Conservation (phyloP, 1,140 invertebrate genomes). For the Aphelenchoides fujianensis region DNA sequence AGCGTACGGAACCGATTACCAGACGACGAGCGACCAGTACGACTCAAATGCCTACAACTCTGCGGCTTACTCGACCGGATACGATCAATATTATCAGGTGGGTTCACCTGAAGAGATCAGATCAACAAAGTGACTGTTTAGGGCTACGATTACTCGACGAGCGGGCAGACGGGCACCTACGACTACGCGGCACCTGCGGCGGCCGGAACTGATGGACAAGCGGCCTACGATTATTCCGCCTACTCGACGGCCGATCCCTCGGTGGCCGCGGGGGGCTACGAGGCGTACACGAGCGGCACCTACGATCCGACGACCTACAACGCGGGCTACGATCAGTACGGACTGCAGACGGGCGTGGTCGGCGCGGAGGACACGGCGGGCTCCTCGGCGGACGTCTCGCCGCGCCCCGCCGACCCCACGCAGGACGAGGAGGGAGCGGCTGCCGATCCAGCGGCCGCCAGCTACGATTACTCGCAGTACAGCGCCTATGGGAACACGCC, state of each 20-base stretch:
- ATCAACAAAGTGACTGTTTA: slow-evolving; percentile 1
- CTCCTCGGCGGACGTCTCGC: background rate
- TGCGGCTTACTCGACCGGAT: background rate
- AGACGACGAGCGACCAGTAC: background rate
- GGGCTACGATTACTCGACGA: slow-evolving; percentile 14
- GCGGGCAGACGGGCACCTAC: background rate
- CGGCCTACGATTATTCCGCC: background rate
- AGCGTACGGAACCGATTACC: slow-evolving; percentile 19
- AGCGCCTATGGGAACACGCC: background rate
- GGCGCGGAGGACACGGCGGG: background rate
- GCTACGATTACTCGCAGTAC: slow-evolving; percentile 19
- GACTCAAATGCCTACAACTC: slow-evolving; percentile 15
- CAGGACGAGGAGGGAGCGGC: slow-evolving; percentile 7
- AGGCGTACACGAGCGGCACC: background rate
- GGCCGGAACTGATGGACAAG: background rate
- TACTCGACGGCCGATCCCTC: background rate
- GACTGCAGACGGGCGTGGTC: background rate
- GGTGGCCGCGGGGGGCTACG: background rate
- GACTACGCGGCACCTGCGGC: background rate
- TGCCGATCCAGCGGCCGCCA: slow-evolving; percentile 9
- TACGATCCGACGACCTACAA: slow-evolving; percentile 19
- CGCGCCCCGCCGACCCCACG: background rate
- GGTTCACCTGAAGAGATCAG: background rate
- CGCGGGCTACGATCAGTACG: slow-evolving; percentile 22
- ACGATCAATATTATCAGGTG: slow-evolving; percentile 9